Conservation (phyloP, 2,888 invertebrate genomes). For the Brachycybe producta region DNA sequence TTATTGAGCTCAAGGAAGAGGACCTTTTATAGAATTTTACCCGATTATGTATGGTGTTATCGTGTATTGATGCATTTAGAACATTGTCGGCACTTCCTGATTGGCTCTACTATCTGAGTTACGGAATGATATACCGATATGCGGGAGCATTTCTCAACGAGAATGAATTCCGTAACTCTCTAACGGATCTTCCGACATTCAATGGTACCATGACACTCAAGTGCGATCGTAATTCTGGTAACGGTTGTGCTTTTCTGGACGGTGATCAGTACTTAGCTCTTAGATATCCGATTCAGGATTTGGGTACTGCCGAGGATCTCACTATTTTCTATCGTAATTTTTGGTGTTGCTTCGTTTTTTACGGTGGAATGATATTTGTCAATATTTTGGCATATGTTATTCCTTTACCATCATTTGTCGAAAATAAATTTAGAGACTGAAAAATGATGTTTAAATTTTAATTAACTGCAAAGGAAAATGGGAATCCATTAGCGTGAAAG, state of each 20-base stretch:
- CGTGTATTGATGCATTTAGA: too few species aligned
- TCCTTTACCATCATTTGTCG: slow-evolving; percentile 68
- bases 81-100: slow-evolving; percentile 64
- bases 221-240: slow-evolving; percentile 25
- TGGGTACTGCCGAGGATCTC: slow-evolving; percentile 20
- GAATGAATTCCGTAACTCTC: slow-evolving; percentile 45
- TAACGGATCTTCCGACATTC: slow-evolving; percentile 24
- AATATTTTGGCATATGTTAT: slow-evolving; percentile 74
- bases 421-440: slow-evolving; percentile 72
- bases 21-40: too few species aligned
- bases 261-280: slow-evolving; percentile 59
- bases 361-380: slow-evolving; percentile 62
- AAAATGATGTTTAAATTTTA: slow-evolving; percentile 3
- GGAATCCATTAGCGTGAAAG: too few species aligned
- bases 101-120: slow-evolving; percentile 67
- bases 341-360: slow-evolving; percentile 67
- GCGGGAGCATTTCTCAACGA: slow-evolving; percentile 60
- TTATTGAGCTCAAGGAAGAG: too few species aligned
- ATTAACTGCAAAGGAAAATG: too few species aligned
- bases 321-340: slow-evolving; percentile 44
- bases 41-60: too few species aligned
- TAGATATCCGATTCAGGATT: slow-evolving; percentile 45
- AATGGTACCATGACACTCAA: slow-evolving; percentile 11
- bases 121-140: slow-evolving; percentile 64
- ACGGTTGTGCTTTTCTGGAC: slow-evolving; percentile 37